Conservation (phyloP, 2,888 invertebrate genomes). For the Helobdella robusta region DNA sequence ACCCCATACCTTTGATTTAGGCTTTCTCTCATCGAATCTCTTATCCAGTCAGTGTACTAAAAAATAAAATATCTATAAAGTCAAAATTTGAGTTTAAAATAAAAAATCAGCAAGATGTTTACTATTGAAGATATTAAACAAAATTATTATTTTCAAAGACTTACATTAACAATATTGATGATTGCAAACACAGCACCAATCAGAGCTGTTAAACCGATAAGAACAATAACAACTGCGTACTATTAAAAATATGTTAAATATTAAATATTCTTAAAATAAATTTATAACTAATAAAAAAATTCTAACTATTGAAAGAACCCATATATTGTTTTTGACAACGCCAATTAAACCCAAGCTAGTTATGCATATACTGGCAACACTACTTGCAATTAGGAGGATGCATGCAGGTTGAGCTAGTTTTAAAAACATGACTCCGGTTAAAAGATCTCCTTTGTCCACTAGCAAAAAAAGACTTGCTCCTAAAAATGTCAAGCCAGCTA, state of each 20-base stretch:
- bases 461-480: constrained; percentile 21
- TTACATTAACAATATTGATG: constrained; percentile 27
- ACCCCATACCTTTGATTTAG: constrained; percentile 25
- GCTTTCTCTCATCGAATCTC: constrained; percentile 17
- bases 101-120: not conserved
- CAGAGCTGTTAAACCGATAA: constrained; percentile 23
- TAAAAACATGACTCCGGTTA: constrained; percentile 17
- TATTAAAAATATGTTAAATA: not conserved
- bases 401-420: constrained; percentile 17
- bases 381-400: constrained; percentile 13
- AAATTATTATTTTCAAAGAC: too few relatives aligned
- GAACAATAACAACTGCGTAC: constrained; percentile 23
- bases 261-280: not conserved
- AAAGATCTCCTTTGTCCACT: constrained; percentile 20
- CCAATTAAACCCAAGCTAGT: constrained; percentile 6
- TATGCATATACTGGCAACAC: not conserved
- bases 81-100: not conserved
- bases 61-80: not conserved
- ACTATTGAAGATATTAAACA: too few relatives aligned
- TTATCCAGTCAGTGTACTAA: constrained; percentile 19
- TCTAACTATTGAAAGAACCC: constrained; percentile 11
- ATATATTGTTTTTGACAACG: constrained; percentile 11
- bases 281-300: not conserved
- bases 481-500: constrained; percentile 15
- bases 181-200: constrained; percentile 27